Conservation (phyloP, 2,797 vertebrate species). For the Pangasius krempfi region DNA sequence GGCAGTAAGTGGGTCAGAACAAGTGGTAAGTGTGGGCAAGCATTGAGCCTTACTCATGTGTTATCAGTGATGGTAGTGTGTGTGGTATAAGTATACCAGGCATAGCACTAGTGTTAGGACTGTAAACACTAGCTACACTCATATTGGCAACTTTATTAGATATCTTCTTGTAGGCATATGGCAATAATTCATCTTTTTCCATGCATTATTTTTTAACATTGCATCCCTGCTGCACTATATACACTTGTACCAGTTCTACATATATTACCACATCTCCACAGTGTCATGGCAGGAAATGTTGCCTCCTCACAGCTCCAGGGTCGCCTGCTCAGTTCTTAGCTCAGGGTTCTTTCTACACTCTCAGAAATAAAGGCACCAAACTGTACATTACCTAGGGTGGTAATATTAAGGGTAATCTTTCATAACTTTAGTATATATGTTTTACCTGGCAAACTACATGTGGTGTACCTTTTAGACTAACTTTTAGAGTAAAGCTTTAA, state of each 20-base stretch:
- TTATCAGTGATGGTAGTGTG: neutral
- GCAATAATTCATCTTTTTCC: neutral
- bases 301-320: neutral
- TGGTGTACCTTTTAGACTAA: neutral
- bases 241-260: neutral
- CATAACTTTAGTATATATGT: neutral
- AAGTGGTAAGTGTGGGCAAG: conserved; percentile 1
- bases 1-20: neutral
- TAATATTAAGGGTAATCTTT: neutral
- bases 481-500: conserved; percentile 8
- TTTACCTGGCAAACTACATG: neutral
- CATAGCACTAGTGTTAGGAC: neutral
- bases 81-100: neutral
- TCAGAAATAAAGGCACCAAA: neutral
- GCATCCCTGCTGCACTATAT: neutral
- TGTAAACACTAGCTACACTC: neutral
- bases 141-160: neutral
- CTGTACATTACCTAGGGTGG: neutral
- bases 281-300: neutral
- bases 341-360: neutral
- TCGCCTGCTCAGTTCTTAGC: neutral
- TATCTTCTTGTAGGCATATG: neutral
- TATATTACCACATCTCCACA: neutral
- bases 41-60: neutral
- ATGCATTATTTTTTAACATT: neutral